Conservation (phyloP, 2,888 invertebrate genomes). For the Bellardia bayeri region DNA sequence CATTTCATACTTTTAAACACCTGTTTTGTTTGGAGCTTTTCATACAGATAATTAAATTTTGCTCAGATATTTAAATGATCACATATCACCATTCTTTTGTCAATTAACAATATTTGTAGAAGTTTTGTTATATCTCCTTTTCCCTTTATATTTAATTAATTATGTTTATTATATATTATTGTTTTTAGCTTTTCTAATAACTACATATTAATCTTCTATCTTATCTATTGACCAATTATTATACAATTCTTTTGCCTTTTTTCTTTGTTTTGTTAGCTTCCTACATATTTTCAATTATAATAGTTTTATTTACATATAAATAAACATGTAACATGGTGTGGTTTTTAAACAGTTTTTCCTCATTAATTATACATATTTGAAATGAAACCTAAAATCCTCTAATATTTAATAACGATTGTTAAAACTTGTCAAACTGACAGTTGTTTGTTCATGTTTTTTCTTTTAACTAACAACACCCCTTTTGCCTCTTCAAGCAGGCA, state of each 20-base stretch:
- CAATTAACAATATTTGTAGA: too few species aligned
- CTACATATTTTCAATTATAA: background rate
- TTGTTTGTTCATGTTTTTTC: too few species aligned
- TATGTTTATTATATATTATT: background rate
- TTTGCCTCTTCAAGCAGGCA: background rate
- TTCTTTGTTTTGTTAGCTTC: background rate
- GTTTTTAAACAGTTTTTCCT: background rate
- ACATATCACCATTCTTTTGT: too few species aligned
- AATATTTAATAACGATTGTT: conserved; percentile 29
- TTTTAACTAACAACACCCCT: background rate
- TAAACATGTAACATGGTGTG: background rate
- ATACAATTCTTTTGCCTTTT: background rate
- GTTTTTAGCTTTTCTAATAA: background rate
- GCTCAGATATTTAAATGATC: too few species aligned
- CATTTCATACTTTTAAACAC: too few species aligned
- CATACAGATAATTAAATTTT: too few species aligned
- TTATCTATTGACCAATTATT: conserved; percentile 42
- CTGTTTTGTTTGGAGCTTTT: too few species aligned
- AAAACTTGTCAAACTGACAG: conserved; percentile 27
- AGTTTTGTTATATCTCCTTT: background rate
- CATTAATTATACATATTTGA: conserved; percentile 43
- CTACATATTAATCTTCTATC: conserved; percentile 10
- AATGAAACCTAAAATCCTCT: conserved; percentile 5
- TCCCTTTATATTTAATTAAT: background rate
- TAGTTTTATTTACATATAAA: conserved; percentile 21